Evolutionary conservation across 2,797 vertebrate species (phyloP).

Genomic region (Darevskia nairensis): DNA sequence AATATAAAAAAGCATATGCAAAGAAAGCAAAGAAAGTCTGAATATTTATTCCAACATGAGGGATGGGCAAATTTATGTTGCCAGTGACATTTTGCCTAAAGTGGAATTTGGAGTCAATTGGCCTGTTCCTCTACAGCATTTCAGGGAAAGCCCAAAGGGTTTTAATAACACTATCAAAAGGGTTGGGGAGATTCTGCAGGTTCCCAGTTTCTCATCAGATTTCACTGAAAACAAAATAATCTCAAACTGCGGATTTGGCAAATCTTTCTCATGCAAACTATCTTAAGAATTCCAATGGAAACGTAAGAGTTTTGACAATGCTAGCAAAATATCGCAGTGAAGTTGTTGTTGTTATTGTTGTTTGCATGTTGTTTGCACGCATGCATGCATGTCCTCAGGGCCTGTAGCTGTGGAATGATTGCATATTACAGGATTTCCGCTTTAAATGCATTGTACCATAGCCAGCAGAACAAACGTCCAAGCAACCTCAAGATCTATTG

Average conservation of each 20-base stretch:
- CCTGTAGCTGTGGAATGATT: slow-evolving; percentile 5
- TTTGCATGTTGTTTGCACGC: no score
- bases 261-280: neutral
- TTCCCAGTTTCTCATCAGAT: fast-evolving
- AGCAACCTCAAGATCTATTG: slow-evolving; percentile 1
- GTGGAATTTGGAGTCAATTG: neutral
- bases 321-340: neutral
- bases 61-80: neutral
- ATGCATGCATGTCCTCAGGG: no score
- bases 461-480: slow-evolving; percentile 33
- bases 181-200: neutral
- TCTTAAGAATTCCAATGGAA: neutral
- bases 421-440: neutral
- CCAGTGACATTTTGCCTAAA: neutral
- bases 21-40: neutral
- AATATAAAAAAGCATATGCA: no score
- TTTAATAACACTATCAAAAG: neutral
- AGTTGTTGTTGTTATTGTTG: neutral
- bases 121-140: neutral
- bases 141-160: neutral
- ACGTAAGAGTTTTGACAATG: neutral
- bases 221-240: neutral
- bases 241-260: fast-evolving
- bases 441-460: slow-evolving; percentile 28
- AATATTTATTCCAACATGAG: neutral